Base-by-base conservation (phyloP, 2,113 vertebrate genomes). In the Bubo blakistoni region DNA sequence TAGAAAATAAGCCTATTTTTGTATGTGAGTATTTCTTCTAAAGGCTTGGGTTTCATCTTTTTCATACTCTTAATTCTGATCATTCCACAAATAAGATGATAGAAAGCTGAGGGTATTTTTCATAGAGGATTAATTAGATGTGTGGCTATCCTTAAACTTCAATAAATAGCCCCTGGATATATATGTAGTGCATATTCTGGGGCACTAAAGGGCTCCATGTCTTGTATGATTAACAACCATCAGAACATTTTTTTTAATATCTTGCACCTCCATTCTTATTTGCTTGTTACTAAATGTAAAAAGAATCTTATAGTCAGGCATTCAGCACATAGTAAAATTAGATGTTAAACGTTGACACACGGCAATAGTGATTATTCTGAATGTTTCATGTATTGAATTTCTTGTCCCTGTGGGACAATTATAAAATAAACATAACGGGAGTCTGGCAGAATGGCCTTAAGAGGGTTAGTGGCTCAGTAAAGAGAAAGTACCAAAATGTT, bases 381-480 rank as follows among this genome's bases (percentile, higher is more conserved):
- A 97, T 97, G 98, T 97, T 97, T 97, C 96, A 95, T 94, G 93
- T 97, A 80, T 91, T 95, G 95, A 96, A 95, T 98, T 98, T 88
- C 98, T 99, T 98, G 98, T 99, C 99, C 99, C 99, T 27, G 98
- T 99, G 99, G 99, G 99, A 99, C 98, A 98, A 96, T 97, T 98
- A 95, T 95, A 97, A 98, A 97, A 95, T 90, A 96, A 96, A 97
- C 87, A 65, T 92, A 92, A 92, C 76, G 61, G 83, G 93, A 97
- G 92, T 97, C 97, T 97, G 97, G 81, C 97, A 97, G 96, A 97
- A 97, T 86, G 95, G 97, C 97, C 97, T 98, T 97, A 97, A 97
- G 92, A 98, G 97, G 95, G 94, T 97, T 97, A 90, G 83, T 95
- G 95, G 94, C 93, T 97, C 85, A 93, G 51, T 94, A 89, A 94